These are phyloP conservation scores for Microplitis mediator DNA, from an alignment of 1,140 invertebrate genomes.

Conservation along the genomic window DNA sequence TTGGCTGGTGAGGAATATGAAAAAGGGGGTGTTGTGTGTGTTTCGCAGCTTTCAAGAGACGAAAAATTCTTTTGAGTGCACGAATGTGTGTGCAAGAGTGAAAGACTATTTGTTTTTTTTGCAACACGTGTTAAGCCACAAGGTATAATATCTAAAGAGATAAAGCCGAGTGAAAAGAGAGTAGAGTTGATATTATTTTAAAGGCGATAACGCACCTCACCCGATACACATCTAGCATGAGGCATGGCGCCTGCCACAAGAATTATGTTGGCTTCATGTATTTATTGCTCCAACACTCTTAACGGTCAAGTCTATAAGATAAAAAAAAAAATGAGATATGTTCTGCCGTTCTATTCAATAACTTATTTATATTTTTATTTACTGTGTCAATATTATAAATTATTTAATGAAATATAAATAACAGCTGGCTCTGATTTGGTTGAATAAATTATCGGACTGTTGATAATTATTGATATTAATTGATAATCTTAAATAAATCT, in stretches of 20 bases:
- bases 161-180: slow-evolving; percentile 4
- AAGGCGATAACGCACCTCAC: slow-evolving; percentile 42
- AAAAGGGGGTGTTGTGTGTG: background rate
- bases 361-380: background rate
- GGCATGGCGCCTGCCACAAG: slow-evolving; percentile 41
- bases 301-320: slow-evolving; percentile 19
- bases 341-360: slow-evolving; percentile 21
- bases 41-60: too few relatives aligned
- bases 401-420: too few relatives aligned
- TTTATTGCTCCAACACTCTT: slow-evolving; percentile 39
- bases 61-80: too few relatives aligned
- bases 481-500: too few relatives aligned
- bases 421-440: too few relatives aligned
- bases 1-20: background rate
- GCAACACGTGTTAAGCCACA: slow-evolving; percentile 9
- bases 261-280: slow-evolving; percentile 41
- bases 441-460: too few relatives aligned
- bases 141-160: background rate
- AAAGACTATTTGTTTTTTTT: background rate
- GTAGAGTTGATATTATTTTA: slow-evolving; percentile 8
- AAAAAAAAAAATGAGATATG: slow-evolving; percentile 13
- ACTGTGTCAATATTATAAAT: background rate
- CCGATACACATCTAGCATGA: slow-evolving; percentile 52
- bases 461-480: too few relatives aligned
- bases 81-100: too few relatives aligned